These are phyloP conservation scores for Moxostoma hubbsi DNA, from an alignment of 2,797 vertebrate species.

Conservation along the genomic window DNA sequence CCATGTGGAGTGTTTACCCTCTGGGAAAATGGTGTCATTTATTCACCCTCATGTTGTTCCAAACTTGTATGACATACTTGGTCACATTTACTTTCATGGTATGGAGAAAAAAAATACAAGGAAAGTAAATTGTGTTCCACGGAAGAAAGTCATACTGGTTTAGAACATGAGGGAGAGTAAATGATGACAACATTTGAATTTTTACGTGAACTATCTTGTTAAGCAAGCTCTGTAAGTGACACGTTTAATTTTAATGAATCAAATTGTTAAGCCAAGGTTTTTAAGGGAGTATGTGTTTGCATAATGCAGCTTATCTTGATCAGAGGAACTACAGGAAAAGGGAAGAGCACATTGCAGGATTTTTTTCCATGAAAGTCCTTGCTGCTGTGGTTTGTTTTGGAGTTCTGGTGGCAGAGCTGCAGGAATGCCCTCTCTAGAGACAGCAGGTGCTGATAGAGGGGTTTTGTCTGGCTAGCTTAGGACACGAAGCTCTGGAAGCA, in stretches of 20 bases:
- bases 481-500: constrained; percentile 44
- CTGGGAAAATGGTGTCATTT: background rate
- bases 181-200: too few relatives aligned
- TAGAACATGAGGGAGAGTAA: too few relatives aligned
- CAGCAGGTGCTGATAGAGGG: constrained; percentile 76
- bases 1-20: constrained; percentile 19
- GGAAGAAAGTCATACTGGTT: too few relatives aligned
- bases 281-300: constrained; percentile 31
- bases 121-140: too few relatives aligned
- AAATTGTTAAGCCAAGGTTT: constrained; percentile 31
- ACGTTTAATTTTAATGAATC: constrained; percentile 22
- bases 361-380: constrained; percentile 40
- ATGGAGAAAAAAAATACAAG: too few relatives aligned
- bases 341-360: constrained; percentile 42
- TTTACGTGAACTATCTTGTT: constrained; percentile 1
- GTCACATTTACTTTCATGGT: too few relatives aligned
- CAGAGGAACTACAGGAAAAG: constrained; percentile 39
- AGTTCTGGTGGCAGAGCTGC: constrained; percentile 69
- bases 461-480: constrained; percentile 66
- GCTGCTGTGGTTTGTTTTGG: constrained; percentile 58
- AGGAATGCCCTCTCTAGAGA: constrained; percentile 69
- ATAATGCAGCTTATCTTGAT: constrained; percentile 20
- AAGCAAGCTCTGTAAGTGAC: constrained; percentile 30
- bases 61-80: too few relatives aligned
- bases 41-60: too few relatives aligned